Evolutionary conservation across 2,888 invertebrate genomes (phyloP), one percentile per base, ranked within the genome.

Genomic region (Hirtodrosophila confusa): DNA sequence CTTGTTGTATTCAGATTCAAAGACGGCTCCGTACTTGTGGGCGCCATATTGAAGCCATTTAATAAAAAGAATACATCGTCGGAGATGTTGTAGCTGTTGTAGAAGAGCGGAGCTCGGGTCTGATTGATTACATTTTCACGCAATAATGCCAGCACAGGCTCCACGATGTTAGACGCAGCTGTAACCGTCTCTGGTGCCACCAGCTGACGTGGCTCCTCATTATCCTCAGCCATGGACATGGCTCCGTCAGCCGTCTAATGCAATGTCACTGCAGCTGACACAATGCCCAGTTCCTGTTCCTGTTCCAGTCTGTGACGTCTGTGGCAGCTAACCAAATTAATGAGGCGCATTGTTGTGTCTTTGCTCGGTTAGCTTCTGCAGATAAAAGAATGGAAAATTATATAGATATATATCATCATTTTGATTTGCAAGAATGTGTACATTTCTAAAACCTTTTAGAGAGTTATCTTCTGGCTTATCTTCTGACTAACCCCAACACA

Each of bases 1-100:
- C 47, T 47, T 7, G 61, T 69, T 11, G 62, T 55, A 65, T 75
- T 77, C 41, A 61, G 49, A 54, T 62, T 69, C 29, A 77, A 50
- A 10, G 76, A 69, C 39, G 76, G 43, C 44, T 80, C 80, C 31
- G 75, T 80, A 64, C 80, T 86, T 33, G 68, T 70, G 9, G 75
- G 63, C 31, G 62, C 78, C 56, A 78, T 61, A 63, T 70, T 80
- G 43, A 88, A 82, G 33, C 90, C 88, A 75, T 91, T 90, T 71
- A 90, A 90, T 47, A 90, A 91, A 71, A 89, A 89, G 75, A 86
- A 90, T 10, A 90, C 82, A 55, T 91, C 91, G 60, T 91, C 91
- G 47, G 90, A 91, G 70, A 90, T 89, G 69, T 91, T 91, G 80
- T 89, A 91, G 71, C 87, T 90, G 64, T 89, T 90, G 60, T 86